Conservation (phyloP, 2,888 invertebrate genomes). For the Thera britannica region DNA sequence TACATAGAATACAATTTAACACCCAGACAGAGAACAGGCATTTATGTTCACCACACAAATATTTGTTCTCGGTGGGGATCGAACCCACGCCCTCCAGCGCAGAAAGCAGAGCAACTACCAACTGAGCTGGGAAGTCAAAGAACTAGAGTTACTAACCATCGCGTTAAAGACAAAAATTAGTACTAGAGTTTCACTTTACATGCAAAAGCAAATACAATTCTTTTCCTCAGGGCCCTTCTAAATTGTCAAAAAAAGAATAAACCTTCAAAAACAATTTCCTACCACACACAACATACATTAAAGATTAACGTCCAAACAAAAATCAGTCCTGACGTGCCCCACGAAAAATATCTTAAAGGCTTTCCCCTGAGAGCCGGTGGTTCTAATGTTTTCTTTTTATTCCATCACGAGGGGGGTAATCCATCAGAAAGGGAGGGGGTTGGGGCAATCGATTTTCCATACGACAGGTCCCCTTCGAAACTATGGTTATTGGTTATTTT, state of each 20-base stretch:
- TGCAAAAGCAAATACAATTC: neutral
- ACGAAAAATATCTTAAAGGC: constrained; percentile 65
- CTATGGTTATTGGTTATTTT: constrained; percentile 81
- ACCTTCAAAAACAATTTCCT: constrained; percentile 31
- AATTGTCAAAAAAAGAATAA: constrained; percentile 22
- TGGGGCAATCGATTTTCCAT: constrained; percentile 74
- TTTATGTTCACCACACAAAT: no score
- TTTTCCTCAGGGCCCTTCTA: neutral
- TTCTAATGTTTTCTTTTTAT: constrained; percentile 81
- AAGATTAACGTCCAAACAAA: constrained; percentile 62
- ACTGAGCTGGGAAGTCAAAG: no score
- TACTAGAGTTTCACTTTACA: no score
- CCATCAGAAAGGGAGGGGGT: constrained; percentile 60
- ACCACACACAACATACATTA: constrained; percentile 53
- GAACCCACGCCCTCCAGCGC: no score
- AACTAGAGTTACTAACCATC: no score
- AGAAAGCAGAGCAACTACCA: no score
- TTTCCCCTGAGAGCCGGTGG: constrained; percentile 64
- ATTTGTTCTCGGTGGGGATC: no score
- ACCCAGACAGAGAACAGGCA: no score
- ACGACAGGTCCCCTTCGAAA: constrained; percentile 67
- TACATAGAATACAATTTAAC: no score
- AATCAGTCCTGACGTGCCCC: constrained; percentile 70
- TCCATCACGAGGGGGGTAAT: constrained; percentile 76
- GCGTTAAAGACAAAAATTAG: no score